Percentiles rank a stretch among this genome's conserved stretches.
Evolutionary conservation across 2,888 invertebrate species (phyloP).

Genomic region (Epirrhoe alternata): DNA sequence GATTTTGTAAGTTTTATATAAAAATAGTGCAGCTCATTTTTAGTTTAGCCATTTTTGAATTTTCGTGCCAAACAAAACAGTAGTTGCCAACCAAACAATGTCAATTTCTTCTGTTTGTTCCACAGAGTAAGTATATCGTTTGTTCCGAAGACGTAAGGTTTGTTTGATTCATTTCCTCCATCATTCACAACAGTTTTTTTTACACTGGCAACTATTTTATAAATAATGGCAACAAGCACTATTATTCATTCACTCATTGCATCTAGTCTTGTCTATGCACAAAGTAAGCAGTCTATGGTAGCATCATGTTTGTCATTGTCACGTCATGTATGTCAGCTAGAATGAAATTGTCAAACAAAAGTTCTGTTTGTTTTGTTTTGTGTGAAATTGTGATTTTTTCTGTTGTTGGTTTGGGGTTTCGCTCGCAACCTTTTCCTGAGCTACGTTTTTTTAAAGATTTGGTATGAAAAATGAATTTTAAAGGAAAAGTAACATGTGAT

Average conservation of each 20-base stretch:
- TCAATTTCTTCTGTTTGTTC: not conserved
- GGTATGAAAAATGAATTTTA: constrained; percentile 59
- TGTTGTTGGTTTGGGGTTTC: not conserved
- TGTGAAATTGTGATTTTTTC: not conserved
- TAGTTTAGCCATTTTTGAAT: constrained; percentile 48
- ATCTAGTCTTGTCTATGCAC: too few species aligned
- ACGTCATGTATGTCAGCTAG: not conserved
- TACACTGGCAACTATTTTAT: not conserved
- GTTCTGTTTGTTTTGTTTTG: too few species aligned
- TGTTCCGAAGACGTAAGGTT: not conserved
- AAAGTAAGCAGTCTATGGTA: too few species aligned
- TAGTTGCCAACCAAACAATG: not conserved
- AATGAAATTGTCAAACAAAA: too few species aligned
- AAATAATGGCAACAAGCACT: not conserved
- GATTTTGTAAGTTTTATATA: not conserved
- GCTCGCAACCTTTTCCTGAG: not conserved
- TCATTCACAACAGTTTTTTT: not conserved
- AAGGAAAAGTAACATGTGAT: constrained; percentile 63
- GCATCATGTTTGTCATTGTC: not conserved
- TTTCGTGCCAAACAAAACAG: constrained; percentile 32
- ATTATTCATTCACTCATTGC: too few species aligned
- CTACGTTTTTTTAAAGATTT: not conserved
- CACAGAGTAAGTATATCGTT: too few species aligned
- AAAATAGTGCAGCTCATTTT: constrained; percentile 8
- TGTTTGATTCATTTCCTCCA: constrained; percentile 1